Evolutionary conservation across 2,113 vertebrate species (phyloP).

Genomic region (Micronycteris hirsuta): DNA sequence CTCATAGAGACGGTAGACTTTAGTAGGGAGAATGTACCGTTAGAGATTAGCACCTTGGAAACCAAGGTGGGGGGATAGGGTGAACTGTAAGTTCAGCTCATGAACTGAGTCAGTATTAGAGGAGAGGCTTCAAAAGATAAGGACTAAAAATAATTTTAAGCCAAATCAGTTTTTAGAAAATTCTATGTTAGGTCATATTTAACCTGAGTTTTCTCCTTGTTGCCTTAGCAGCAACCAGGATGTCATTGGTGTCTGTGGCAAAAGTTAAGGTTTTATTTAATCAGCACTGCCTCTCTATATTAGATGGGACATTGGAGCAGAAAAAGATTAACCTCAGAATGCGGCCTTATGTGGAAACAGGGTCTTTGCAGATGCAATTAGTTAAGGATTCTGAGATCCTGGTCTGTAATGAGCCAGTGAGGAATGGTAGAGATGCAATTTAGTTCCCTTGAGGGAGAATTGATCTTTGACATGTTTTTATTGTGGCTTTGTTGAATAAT

Average conservation of each 20-base stretch:
- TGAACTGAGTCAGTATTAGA: background rate
- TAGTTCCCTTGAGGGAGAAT: conserved; percentile 10
- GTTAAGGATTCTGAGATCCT: background rate
- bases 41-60: conserved; percentile 23
- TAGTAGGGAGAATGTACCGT: background rate
- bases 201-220: background rate
- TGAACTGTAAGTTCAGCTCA: background rate
- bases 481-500: conserved; percentile 37
- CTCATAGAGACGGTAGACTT: background rate
- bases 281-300: background rate
- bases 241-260: background rate
- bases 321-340: background rate
- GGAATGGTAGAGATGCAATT: background rate
- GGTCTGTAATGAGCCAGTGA: background rate
- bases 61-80: background rate
- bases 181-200: background rate
- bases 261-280: conserved; percentile 16
- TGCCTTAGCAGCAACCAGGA: background rate
- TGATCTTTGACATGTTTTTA: conserved; percentile 42
- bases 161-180: background rate
- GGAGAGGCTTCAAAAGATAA: background rate
- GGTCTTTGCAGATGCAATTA: background rate
- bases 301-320: background rate
- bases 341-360: conserved; percentile 2
- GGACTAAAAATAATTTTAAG: background rate